Evolutionary conservation across 37 sponge, comb jelly and placozoan species (phyloP).

Genomic region (Axinella damicornis): DNA sequence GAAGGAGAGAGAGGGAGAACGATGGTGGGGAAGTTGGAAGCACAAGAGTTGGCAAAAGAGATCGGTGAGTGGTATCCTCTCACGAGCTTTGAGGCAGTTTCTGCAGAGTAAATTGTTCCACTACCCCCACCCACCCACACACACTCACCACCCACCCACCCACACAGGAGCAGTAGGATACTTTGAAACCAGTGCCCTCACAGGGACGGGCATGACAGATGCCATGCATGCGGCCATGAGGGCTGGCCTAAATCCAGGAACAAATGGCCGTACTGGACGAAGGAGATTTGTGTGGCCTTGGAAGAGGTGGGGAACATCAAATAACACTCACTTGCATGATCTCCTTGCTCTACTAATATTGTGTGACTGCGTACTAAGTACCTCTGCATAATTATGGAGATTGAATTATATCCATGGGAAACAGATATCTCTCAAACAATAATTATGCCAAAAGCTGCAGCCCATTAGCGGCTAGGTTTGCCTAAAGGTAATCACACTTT

Average conservation of each 20-base stretch:
- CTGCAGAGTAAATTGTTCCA: too few relatives aligned
- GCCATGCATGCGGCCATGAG: conserved; percentile 58
- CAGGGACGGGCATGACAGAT: conserved; percentile 28
- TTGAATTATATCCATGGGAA: too few relatives aligned
- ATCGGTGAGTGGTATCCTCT: conserved; percentile 29
- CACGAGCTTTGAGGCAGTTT: too few relatives aligned
- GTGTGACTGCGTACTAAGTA: too few relatives aligned
- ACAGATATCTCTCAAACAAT: too few relatives aligned
- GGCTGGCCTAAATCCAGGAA: conserved; percentile 7
- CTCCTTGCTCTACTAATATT: too few relatives aligned
- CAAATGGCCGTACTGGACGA: not conserved
- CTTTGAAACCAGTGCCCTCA: conserved; percentile 82
- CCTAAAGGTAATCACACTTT: too few relatives aligned
- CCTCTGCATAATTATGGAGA: too few relatives aligned
- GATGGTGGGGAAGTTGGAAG: conserved; percentile 30
- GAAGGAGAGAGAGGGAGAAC: not conserved
- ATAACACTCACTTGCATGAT: too few relatives aligned
- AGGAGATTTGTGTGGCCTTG: conserved; percentile 49
- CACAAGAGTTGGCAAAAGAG: conserved; percentile 42
- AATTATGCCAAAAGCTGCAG: too few relatives aligned
- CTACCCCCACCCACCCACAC: not conserved
- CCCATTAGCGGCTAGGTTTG: too few relatives aligned
- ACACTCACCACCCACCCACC: not conserved
- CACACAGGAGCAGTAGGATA: conserved; percentile 62
- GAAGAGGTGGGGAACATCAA: conserved; percentile 36